Conservation (phyloP, 2,888 invertebrate species). For the Drosophila recens region DNA sequence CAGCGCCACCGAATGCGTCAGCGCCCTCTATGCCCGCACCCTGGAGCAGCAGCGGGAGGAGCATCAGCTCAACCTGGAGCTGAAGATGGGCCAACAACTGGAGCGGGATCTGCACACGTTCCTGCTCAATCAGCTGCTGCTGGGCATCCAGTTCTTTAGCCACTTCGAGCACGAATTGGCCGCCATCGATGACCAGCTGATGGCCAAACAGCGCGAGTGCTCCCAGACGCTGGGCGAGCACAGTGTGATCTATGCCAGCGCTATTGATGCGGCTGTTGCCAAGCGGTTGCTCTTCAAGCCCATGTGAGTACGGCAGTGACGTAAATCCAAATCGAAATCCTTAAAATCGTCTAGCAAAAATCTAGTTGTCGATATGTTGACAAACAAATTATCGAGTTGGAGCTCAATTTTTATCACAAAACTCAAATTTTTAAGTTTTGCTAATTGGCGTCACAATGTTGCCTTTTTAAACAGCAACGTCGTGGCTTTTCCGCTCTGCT, state of each 20-base stretch:
- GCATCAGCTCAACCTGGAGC: conserved; percentile 71
- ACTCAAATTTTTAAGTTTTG: too few relatives aligned
- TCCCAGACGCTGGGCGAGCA: conserved; percentile 84
- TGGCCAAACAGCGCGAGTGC: conserved; percentile 74
- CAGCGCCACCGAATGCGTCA: conserved; percentile 58
- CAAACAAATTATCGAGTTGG: too few relatives aligned
- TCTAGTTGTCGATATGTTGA: too few relatives aligned
- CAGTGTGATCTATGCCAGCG: conserved; percentile 89
- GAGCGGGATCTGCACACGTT: conserved; percentile 89
- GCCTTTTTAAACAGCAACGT: too few relatives aligned
- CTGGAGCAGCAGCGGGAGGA: conserved; percentile 77
- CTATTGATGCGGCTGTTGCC: conserved; percentile 89
- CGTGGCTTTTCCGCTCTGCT: too few relatives aligned
- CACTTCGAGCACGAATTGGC: conserved; percentile 88
- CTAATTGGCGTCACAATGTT: too few relatives aligned
- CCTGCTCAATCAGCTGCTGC: conserved; percentile 90
- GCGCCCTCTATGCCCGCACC: conserved; percentile 69
- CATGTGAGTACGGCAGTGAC: conserved; percentile 68
- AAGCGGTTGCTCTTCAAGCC: conserved; percentile 87
- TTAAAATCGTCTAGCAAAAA: too few relatives aligned
- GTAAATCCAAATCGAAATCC: too few relatives aligned
- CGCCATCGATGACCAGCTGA: conserved; percentile 73
- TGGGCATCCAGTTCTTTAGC: conserved; percentile 92
- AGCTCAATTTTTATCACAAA: too few relatives aligned
- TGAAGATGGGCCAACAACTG: conserved; percentile 86